A percentile compares a stretch with the other conserved stretches of the same genome.
Evolutionary conservation across 2,113 vertebrate genomes (phyloP).

Genomic region (Picathartes gymnocephalus): DNA sequence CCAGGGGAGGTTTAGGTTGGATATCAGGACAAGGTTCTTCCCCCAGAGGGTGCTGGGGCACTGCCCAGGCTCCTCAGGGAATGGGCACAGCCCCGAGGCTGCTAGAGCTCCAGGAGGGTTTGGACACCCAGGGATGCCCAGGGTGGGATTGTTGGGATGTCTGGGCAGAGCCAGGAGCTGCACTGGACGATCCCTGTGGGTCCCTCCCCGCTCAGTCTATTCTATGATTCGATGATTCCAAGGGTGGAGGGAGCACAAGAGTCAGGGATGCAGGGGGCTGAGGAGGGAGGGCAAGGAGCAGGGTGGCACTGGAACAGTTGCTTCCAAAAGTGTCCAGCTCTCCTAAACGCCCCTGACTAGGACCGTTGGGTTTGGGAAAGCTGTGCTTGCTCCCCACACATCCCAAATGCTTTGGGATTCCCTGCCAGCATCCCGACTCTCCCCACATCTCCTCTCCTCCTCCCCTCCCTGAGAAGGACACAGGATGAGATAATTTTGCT

Average conservation of each 20-base stretch:
- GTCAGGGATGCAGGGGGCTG: background rate
- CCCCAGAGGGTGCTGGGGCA: background rate
- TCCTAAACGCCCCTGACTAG: fast-evolving
- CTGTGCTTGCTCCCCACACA: background rate
- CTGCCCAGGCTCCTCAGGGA: background rate
- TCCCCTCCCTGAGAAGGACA: background rate
- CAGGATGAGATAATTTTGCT: background rate
- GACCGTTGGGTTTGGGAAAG: background rate
- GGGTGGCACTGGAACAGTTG: fast-evolving
- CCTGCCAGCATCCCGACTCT: background rate
- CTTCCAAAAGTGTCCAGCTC: background rate
- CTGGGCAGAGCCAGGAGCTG: background rate
- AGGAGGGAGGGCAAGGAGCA: background rate
- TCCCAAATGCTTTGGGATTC: background rate
- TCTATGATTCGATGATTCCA: background rate
- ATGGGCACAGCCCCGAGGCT: background rate
- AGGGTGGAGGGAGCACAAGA: background rate
- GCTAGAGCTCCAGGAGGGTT: background rate
- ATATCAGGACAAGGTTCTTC: background rate
- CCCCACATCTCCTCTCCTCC: fast-evolving
- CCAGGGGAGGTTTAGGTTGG: background rate
- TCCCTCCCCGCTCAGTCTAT: background rate
- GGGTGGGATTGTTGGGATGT: background rate
- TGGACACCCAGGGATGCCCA: background rate
- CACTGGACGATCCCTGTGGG: background rate